Conservation (phyloP, 2,797 vertebrate genomes). For the Catharus ustulatus region DNA sequence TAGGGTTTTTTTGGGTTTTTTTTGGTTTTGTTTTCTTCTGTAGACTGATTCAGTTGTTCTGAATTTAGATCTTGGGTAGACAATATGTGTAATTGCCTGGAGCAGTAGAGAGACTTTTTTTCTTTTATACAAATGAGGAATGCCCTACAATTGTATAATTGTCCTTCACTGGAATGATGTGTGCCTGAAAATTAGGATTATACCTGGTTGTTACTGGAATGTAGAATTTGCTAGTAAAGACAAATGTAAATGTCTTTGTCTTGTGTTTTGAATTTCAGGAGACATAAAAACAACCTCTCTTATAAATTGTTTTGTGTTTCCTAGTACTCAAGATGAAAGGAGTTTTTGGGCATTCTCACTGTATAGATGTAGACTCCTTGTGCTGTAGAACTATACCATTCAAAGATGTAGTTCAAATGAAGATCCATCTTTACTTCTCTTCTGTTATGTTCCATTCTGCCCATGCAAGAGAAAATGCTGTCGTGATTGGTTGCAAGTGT, state of each 20-base stretch:
- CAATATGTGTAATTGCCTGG: neutral
- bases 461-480: neutral
- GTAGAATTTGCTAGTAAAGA: neutral
- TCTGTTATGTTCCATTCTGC: neutral
- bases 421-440: neutral
- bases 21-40: neutral
- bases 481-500: neutral
- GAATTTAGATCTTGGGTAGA: neutral
- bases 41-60: neutral
- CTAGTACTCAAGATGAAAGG: neutral
- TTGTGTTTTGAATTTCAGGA: neutral
- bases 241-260: neutral
- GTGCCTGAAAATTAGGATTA: neutral
- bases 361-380: neutral
- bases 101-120: neutral
- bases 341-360: neutral
- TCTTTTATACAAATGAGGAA: neutral
- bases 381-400: neutral
- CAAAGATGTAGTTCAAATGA: neutral
- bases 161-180: neutral
- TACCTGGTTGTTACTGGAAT: neutral
- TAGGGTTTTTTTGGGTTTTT: no score
- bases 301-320: neutral
- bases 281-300: neutral
- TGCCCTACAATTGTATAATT: neutral